These are phyloP conservation scores for Cheirogaleus major DNA, from an alignment of 2,797 vertebrate genomes.

Conservation along the genomic window DNA sequence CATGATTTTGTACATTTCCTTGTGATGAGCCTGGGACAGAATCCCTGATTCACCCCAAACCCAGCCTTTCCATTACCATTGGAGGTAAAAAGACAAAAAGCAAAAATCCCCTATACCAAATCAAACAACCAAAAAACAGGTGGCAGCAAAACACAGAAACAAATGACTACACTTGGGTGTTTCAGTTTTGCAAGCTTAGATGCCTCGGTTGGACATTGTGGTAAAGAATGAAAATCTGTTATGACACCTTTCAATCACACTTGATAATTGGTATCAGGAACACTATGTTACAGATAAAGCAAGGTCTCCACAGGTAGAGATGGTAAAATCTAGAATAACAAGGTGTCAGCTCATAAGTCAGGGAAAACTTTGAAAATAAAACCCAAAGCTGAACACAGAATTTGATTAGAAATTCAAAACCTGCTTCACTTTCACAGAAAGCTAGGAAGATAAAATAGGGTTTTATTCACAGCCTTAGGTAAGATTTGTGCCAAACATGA, in stretches of 20 bases:
- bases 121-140: neutral
- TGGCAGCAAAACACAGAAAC: neutral
- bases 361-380: conserved; percentile 1
- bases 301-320: neutral
- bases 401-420: conserved; percentile 46
- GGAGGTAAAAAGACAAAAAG: neutral
- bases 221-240: conserved; percentile 14
- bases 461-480: neutral
- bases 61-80: neutral
- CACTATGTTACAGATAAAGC: neutral
- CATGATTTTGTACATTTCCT: neutral
- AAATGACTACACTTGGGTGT: neutral
- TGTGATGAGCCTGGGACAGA: neutral
- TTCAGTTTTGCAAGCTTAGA: neutral
- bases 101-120: neutral
- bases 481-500: neutral
- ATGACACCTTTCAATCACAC: neutral
- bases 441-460: neutral
- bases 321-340: neutral
- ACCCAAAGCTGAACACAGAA: neutral
- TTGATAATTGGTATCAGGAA: neutral
- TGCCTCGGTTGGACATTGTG: neutral
- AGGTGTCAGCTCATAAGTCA: neutral
- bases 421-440: neutral
- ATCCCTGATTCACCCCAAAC: neutral